These are phyloP conservation scores for Melanerpes aurifrons DNA, from an alignment of 2,113 vertebrate genomes.

Conservation along the genomic window DNA sequence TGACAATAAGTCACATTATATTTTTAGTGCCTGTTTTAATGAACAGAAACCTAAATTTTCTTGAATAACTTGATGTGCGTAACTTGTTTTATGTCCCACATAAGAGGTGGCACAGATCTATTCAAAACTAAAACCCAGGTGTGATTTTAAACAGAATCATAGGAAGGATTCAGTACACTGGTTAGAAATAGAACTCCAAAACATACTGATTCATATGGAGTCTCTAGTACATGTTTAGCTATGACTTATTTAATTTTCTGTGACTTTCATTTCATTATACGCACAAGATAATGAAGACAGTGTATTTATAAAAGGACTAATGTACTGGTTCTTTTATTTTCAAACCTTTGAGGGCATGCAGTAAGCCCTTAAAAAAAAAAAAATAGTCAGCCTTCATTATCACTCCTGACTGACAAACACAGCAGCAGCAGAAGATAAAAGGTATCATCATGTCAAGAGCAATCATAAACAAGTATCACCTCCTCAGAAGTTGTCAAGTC, in stretches of 20 bases:
- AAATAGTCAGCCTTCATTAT: background rate
- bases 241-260: background rate
- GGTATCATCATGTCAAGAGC: background rate
- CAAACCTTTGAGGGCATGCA: background rate
- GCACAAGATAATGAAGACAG: background rate
- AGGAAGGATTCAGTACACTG: background rate
- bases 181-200: background rate
- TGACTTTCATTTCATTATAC: background rate
- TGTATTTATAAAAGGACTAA: background rate
- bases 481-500: background rate
- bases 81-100: background rate
- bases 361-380: background rate
- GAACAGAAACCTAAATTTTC: background rate
- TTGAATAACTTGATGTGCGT: background rate
- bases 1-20: background rate
- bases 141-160: background rate
- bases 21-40: background rate
- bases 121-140: background rate
- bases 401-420: background rate
- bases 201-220: background rate
- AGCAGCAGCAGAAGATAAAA: constrained; percentile 27
- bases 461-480: constrained; percentile 13
- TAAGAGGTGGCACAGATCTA: background rate
- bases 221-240: background rate
- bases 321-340: background rate